Evolutionary conservation across 1,140 invertebrate species (phyloP).

Genomic region (Rhagoletis zephyria): DNA sequence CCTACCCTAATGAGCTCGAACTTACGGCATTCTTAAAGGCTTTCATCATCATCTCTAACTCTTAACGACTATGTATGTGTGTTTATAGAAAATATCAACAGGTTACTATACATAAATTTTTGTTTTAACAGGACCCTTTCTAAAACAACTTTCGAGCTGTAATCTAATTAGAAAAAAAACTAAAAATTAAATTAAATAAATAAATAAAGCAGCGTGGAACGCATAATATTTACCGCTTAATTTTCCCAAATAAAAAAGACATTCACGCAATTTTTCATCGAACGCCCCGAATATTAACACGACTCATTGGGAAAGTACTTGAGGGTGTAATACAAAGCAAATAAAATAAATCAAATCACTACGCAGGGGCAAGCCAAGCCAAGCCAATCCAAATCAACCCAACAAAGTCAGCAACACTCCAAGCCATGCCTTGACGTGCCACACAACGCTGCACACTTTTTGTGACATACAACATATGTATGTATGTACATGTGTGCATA

Average conservation of each 20-base stretch:
- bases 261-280: constrained; percentile 54
- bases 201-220: not conserved
- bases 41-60: too few species aligned
- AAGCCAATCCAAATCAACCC: constrained; percentile 3
- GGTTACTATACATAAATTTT: too few species aligned
- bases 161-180: not conserved
- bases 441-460: constrained; percentile 4
- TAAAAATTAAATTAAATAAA: not conserved
- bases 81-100: too few species aligned
- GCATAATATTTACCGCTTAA: constrained; percentile 47
- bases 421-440: not conserved
- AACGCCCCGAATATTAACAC: constrained; percentile 71
- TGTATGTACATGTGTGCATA: not conserved
- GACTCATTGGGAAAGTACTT: constrained; percentile 62
- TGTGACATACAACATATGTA: not conserved
- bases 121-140: too few species aligned
- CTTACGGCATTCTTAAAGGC: too few species aligned
- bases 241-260: constrained; percentile 51
- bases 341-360: constrained; percentile 72
- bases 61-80: too few species aligned
- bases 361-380: not conserved
- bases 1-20: too few species aligned
- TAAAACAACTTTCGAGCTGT: too few species aligned
- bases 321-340: constrained; percentile 72
- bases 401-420: not conserved